Evolutionary conservation across 2,797 vertebrate species (phyloP), one percentile per base, ranked within the genome.

Genomic region (Vespertilio murinus): DNA sequence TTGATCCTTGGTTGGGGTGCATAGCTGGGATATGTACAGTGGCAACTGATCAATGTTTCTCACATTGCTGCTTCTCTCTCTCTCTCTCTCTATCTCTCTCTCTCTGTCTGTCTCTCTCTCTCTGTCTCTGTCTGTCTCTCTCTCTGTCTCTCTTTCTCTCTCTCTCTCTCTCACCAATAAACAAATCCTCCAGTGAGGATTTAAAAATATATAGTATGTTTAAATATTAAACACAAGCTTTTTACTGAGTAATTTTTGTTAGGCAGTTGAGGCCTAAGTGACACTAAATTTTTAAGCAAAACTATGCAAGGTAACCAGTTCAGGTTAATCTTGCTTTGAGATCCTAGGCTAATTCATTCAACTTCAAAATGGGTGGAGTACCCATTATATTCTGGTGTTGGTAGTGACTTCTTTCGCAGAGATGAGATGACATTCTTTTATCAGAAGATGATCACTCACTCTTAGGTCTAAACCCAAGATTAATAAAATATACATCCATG

Each of bases 341-440:
- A 86, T 88, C 23, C 14, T 85, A 23, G 14, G 13, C 59, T 77
- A 93, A 73, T 81, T 83, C 75, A 86, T 86, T 73, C 12, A 90
- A 38, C 52, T 54, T n/a, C 33, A 69, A 91, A 88, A 59, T 73
- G n/a, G 7, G 16, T 73, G 52, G 35, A 16, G 28, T 33, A 49
- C 45, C 20, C 90, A 25, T 14, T 28, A n/a, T 4, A 16, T 38
- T 10, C 17, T 67, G 10, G 28, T 64, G 9, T 30, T 35, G 40
- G 28, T 25, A 30, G 1, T 42, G 4, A 78, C 5, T 70, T 3
- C 12, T 80, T 14, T 77, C 49, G 28, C 1, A 83, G 69, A 71
- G 64, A 59, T 56, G 8, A 52, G 38, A 61, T 61, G 52, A 20
- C 25, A 92, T 73, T 35, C n/a, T 79, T 49, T 33, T 42, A 65